These are phyloP conservation scores for Andricus curvator DNA, from an alignment of 2,888 invertebrate genomes.

Conservation along the genomic window DNA sequence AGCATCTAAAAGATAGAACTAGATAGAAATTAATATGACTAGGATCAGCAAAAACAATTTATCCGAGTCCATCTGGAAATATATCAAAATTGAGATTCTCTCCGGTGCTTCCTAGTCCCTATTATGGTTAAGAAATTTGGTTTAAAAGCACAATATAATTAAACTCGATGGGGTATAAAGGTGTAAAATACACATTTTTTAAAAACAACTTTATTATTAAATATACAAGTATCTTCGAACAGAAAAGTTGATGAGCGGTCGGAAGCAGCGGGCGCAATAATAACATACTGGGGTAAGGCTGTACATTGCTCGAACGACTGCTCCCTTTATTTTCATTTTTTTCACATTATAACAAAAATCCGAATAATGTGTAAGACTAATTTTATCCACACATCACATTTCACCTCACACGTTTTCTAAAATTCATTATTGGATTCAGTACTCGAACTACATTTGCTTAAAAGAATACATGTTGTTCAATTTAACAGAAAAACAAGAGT, in stretches of 20 bases:
- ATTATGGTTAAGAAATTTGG: too few species aligned
- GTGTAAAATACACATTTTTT: neutral
- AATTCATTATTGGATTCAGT: neutral
- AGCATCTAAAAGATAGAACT: too few species aligned
- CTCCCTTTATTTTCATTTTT: neutral
- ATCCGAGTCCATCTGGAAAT: too few species aligned
- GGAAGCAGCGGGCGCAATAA: constrained; percentile 40
- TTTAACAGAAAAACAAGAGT: neutral
- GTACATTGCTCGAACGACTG: constrained; percentile 8
- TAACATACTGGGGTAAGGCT: neutral
- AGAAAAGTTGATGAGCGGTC: constrained; percentile 46
- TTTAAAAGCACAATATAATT: neutral
- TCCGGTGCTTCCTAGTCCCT: too few species aligned
- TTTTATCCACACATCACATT: neutral
- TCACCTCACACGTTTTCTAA: neutral
- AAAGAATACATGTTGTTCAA: neutral
- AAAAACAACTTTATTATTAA: constrained; percentile 54
- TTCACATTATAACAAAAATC: neutral
- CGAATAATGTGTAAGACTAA: neutral
- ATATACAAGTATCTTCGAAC: constrained; percentile 49
- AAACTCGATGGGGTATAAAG: neutral
- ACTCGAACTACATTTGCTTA: neutral
- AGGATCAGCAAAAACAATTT: too few species aligned
- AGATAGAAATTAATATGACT: too few species aligned
- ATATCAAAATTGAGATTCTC: too few species aligned